Conservation (phyloP, 2,888 invertebrate genomes). For the Parnassius smintheus region DNA sequence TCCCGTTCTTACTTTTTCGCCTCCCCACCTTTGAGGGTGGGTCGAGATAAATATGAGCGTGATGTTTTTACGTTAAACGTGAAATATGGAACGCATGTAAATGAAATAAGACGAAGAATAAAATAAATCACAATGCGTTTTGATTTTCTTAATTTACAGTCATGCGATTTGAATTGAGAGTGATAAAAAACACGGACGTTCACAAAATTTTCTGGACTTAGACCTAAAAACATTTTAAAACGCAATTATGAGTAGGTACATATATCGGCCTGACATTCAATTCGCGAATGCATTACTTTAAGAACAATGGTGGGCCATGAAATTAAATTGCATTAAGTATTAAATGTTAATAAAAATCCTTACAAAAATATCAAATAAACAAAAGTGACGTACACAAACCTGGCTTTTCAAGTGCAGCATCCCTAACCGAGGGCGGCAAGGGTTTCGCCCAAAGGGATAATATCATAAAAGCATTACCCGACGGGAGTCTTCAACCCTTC, state of each 20-base stretch:
- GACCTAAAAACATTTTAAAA: no score
- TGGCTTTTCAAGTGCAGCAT: slow-evolving; percentile 43
- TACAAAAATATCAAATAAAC: slow-evolving; percentile 8
- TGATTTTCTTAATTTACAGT: no score
- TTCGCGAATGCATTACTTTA: no score
- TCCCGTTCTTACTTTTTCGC: slow-evolving; percentile 44
- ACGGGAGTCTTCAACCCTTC: slow-evolving; percentile 60
- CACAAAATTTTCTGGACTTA: no score
- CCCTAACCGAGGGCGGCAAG: slow-evolving; percentile 42
- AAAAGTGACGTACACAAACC: slow-evolving; percentile 33
- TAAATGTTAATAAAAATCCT: neutral
- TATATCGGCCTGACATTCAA: no score
- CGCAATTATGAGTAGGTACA: no score
- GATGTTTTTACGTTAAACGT: slow-evolving; percentile 36
- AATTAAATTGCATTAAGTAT: no score
- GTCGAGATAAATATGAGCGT: slow-evolving; percentile 43
- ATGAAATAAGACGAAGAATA: neutral
- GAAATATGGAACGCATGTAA: slow-evolving; percentile 1
- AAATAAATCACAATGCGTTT: no score
- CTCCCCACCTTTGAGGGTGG: slow-evolving; percentile 37
- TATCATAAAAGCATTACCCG: slow-evolving; percentile 66
- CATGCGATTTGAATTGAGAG: no score
- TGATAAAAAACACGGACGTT: no score
- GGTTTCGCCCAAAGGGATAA: slow-evolving; percentile 54
- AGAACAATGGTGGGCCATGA: no score